Evolutionary conservation across 2,113 vertebrate species (phyloP).

Genomic region (Hylia prasina): DNA sequence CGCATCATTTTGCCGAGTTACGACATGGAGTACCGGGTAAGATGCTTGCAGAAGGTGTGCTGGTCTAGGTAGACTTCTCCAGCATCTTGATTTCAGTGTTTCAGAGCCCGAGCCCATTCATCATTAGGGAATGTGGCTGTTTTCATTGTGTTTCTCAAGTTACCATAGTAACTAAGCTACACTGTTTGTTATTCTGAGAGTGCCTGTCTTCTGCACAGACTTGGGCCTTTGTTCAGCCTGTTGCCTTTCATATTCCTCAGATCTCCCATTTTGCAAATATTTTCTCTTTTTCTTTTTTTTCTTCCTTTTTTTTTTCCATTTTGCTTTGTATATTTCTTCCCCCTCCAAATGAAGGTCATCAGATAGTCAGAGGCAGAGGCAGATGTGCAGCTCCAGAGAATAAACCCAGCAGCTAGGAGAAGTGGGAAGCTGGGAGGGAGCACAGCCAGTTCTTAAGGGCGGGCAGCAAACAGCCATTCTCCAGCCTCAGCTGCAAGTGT

Average conservation of each 20-base stretch:
- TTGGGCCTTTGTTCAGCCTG: constrained; percentile 74
- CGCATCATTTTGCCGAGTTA: constrained; percentile 91
- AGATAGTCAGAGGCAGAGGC: constrained; percentile 35
- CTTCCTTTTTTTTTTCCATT: not conserved
- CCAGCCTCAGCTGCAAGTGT: not conserved
- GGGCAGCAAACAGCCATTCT: not conserved
- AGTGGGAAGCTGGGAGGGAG: not conserved
- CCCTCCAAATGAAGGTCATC: not conserved
- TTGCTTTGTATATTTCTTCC: not conserved
- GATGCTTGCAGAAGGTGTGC: not conserved
- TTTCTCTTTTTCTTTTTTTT: not conserved
- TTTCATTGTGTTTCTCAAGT: constrained; percentile 76
- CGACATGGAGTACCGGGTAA: constrained; percentile 89
- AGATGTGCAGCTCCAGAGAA: not conserved
- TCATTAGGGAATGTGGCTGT: constrained; percentile 70
- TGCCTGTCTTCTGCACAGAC: constrained; percentile 75
- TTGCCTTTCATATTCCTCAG: constrained; percentile 71
- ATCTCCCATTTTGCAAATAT: constrained; percentile 57
- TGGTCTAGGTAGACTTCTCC: not conserved
- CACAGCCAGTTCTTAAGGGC: not conserved
- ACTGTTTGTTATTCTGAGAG: constrained; percentile 82
- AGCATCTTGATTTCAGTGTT: constrained; percentile 49
- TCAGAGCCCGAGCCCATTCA: constrained; percentile 63
- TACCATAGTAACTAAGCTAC: constrained; percentile 78
- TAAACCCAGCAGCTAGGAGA: constrained; percentile 16